These are phyloP conservation scores for Drosophila putrida DNA, from an alignment of 2,888 invertebrate genomes.

Conservation along the genomic window DNA sequence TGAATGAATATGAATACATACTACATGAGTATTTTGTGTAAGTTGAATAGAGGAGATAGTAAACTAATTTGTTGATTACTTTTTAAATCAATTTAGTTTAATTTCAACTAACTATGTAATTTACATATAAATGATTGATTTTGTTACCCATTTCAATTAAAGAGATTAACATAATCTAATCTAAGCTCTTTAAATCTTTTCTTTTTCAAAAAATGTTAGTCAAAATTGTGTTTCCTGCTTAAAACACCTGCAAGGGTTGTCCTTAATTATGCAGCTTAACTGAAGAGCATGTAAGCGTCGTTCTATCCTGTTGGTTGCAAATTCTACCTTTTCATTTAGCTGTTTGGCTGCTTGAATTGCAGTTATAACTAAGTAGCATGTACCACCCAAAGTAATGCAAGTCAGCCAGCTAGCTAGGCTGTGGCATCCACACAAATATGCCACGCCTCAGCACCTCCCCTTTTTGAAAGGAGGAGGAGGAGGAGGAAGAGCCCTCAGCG, in stretches of 20 bases:
- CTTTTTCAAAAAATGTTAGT: too few species aligned
- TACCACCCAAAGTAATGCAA: conserved; percentile 10
- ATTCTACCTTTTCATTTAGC: conserved; percentile 39
- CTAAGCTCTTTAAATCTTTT: too few species aligned
- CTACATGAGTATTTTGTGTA: too few species aligned
- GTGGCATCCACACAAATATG: conserved; percentile 3
- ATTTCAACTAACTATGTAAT: too few species aligned
- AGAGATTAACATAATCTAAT: too few species aligned
- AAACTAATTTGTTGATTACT: too few species aligned
- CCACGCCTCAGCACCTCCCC: neutral
- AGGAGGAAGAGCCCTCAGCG: conserved; percentile 17
- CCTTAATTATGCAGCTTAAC: conserved; percentile 24
- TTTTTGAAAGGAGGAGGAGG: neutral
- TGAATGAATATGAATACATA: too few species aligned
- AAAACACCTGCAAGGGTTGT: neutral
- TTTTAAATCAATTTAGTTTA: too few species aligned
- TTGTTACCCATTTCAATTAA: too few species aligned
- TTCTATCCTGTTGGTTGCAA: conserved; percentile 1
- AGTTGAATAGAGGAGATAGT: too few species aligned
- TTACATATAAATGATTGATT: too few species aligned
- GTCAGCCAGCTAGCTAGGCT: neutral
- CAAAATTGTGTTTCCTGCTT: neutral
- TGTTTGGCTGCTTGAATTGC: conserved; percentile 42
- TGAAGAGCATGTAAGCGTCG: conserved; percentile 28
- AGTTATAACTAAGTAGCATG: conserved; percentile 69